Evolutionary conservation across 1,140 invertebrate species (phyloP), one percentile per base, ranked within the genome.

Genomic region (Diplogasteroides magnus): DNA sequence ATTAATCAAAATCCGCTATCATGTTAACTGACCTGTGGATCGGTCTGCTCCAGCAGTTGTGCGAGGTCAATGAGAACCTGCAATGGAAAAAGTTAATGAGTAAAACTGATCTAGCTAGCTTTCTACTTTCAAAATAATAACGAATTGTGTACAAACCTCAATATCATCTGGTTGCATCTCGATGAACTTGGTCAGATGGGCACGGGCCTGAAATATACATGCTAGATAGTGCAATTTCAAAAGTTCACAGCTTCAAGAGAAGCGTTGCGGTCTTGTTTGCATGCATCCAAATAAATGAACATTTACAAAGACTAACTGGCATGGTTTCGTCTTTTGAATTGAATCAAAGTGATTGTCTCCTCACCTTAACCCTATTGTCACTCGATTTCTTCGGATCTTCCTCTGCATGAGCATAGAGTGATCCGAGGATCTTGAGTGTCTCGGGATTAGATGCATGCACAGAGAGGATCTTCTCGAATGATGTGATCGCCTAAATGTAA

Each of bases 381-480:
- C 6, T 19, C 19, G 6, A 6, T 19, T 48, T 48, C 37, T 48
- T 31, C 31, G 61, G 61, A 56, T 67, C 66, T 58, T 55, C 64
- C 13, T 56, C 60, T 0, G 59, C 37, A 57, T 74, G 92, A 0
- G 94, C 94, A 84, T 98, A 99, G 0, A 99, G 85, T 0, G 94
- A 97, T 0, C 95, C 96, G 0, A 98, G 86, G 74, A 98, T 98
- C 84, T 98, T 98, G 93, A 98, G 96, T 2, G 96, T 97, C 85
- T 99, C 97, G 83, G 97, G 97, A 85, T 98, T 98, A 2, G 92
- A 92, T 0, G 95, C 93, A 82, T 97, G 92, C 0, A 89, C 90
- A 87, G 98, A 98, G 2, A 99, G 84, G 2, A 99, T 94, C 86
- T 96, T 97, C 85, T 99, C 96, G 85, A 99, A 98, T 84, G 94